Evolutionary conservation across 2,113 vertebrate species (phyloP).

Genomic region (Saguinus midas): DNA sequence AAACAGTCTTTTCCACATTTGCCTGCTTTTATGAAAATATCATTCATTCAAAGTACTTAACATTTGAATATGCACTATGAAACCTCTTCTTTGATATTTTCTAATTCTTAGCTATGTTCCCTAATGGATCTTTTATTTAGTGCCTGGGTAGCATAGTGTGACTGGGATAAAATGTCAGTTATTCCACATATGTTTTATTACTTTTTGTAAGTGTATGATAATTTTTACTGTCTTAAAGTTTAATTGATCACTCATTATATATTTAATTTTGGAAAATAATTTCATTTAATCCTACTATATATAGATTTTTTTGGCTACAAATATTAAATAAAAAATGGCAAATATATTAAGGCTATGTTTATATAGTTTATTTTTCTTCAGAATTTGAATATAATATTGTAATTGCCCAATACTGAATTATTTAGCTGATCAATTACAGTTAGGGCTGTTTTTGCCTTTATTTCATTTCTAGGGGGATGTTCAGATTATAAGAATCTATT

Average conservation of each 20-base stretch:
- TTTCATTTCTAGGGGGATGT: conserved; percentile 1
- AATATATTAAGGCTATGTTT: not conserved
- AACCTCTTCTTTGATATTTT: not conserved
- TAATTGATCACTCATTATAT: conserved; percentile 38
- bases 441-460: not conserved
- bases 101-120: not conserved
- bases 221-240: conserved; percentile 26
- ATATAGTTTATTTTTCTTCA: not conserved
- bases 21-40: conserved; percentile 11
- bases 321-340: not conserved
- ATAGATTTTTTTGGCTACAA: not conserved
- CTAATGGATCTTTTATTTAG: not conserved
- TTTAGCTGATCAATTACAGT: not conserved
- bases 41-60: not conserved
- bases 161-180: conserved; percentile 13
- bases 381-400: not conserved
- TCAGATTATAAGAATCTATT: not conserved
- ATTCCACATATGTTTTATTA: not conserved
- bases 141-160: not conserved
- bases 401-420: conserved; percentile 31
- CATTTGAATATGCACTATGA: not conserved
- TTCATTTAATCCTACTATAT: not conserved
- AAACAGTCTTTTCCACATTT: not conserved
- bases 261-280: conserved; percentile 47
- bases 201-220: conserved; percentile 38